Conservation (phyloP, 2,113 vertebrate species). For the Pontoporia blainvillei region DNA sequence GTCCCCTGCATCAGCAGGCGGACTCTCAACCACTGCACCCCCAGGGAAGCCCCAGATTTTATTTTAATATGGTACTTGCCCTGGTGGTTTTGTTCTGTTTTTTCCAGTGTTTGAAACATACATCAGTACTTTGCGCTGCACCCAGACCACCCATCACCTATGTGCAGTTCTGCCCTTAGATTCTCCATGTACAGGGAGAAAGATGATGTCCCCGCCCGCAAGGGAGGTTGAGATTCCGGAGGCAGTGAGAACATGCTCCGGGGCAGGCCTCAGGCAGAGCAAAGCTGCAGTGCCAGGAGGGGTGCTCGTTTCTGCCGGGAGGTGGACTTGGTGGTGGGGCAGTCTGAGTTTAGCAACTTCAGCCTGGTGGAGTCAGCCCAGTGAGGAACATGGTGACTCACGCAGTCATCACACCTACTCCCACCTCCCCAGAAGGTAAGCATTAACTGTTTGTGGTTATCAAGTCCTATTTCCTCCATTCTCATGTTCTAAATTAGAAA, state of each 20-base stretch:
- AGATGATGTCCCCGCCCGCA: background rate
- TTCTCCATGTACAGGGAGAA: background rate
- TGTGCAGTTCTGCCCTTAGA: background rate
- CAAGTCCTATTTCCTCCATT: background rate
- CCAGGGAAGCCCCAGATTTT: background rate
- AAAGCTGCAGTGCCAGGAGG: no score
- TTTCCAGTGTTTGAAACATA: background rate
- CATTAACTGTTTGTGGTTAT: background rate
- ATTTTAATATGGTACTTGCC: background rate
- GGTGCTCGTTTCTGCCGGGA: background rate
- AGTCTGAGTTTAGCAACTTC: background rate
- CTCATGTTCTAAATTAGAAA: background rate
- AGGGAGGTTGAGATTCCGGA: background rate
- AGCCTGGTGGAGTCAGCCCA: background rate
- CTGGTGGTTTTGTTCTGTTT: background rate
- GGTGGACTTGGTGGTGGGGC: background rate
- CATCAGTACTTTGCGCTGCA: background rate
- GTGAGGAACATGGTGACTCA: background rate
- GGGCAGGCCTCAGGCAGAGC: background rate
- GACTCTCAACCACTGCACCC: no score
- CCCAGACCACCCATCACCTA: slow-evolving; percentile 25
- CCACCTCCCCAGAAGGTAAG: background rate
- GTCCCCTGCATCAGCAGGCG: no score
- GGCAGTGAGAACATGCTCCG: background rate
- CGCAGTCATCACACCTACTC: background rate